Base-by-base conservation (phyloP, 2,797 vertebrate species). In the Antennarius maculatus region DNA sequence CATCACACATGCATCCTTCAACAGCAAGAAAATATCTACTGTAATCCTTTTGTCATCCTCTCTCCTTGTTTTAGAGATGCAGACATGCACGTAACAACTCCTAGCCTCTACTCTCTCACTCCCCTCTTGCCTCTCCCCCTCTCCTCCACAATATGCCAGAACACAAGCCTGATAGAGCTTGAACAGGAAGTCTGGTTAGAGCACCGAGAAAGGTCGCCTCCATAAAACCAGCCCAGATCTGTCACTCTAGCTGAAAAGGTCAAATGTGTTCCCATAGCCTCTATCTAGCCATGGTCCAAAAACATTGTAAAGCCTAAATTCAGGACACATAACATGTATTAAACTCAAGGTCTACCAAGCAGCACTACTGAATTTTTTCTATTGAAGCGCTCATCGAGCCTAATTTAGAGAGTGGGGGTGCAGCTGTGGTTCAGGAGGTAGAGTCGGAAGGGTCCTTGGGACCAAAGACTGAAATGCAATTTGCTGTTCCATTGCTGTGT, bases 171-270 rank as follows among this genome's bases (percentile, higher is more conserved):
- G 67, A 76, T 61, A 15, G 73, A 86, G 83, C 79, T 68, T 52
- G 75, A 78, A 62, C 77, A 71, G 70, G 72, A 74, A 73, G 80
- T 49, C 58, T 43, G 74, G 84, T 69, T 56, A 69, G 67, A 84
- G 77, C 66, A 71, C 4, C 34, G 71, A 64, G 85, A 94, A 94
- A 93, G 92, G 92, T 93, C 91, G 93, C 87, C 77, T 82, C 85
- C 71, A 74, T 69, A 81, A 87, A 77, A 86, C 82, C 70, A 76
- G 71, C 74, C 81, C 72, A 61, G 81, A 78, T 86, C 86, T 89
- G 91, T 90, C 88, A 89, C 81, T 92, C 82, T 46, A 46, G 47
- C 71, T 91, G 87, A 90, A 93, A 93, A 93, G 91, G 92, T 93
- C 91, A 91, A 81, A 65, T 64, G 71, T 86, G 89, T 88, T 91